Evolutionary conservation across 2,113 vertebrate species (phyloP).

Genomic region (Mugil cephalus): DNA sequence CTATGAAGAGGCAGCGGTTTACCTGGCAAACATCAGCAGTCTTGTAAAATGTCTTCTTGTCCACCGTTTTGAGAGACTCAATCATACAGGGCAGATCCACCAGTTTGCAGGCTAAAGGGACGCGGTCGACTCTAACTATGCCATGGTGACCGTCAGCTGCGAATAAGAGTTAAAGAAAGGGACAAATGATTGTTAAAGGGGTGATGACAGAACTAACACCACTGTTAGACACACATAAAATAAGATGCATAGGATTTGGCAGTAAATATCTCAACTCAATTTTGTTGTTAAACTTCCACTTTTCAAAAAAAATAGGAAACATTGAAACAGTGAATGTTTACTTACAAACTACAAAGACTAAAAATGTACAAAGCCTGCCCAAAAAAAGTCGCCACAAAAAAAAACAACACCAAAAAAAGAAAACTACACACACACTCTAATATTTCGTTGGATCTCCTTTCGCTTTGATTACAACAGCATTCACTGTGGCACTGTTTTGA

Average conservation of each 20-base stretch:
- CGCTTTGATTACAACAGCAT: too few species aligned
- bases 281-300: background rate
- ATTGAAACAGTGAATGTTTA: too few species aligned
- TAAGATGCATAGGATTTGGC: too few species aligned
- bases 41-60: slow-evolving; percentile 97
- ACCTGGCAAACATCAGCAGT: slow-evolving; percentile 98
- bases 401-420: too few species aligned
- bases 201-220: background rate
- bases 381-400: too few species aligned
- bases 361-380: too few species aligned
- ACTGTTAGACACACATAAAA: too few species aligned
- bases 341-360: too few species aligned
- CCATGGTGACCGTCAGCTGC: slow-evolving; percentile 92
- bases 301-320: background rate
- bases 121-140: slow-evolving; percentile 91
- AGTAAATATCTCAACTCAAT: background rate
- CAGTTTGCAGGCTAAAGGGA: slow-evolving; percentile 91
- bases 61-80: slow-evolving; percentile 93
- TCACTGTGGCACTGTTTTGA: too few species aligned
- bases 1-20: too few species aligned
- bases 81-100: slow-evolving; percentile 95
- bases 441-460: too few species aligned
- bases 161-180: slow-evolving; percentile 11
- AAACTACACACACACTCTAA: too few species aligned
- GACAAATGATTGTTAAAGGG: background rate